These are phyloP conservation scores for Mesorhabditis spiculigera DNA, from an alignment of 2,888 invertebrate genomes.

Conservation along the genomic window DNA sequence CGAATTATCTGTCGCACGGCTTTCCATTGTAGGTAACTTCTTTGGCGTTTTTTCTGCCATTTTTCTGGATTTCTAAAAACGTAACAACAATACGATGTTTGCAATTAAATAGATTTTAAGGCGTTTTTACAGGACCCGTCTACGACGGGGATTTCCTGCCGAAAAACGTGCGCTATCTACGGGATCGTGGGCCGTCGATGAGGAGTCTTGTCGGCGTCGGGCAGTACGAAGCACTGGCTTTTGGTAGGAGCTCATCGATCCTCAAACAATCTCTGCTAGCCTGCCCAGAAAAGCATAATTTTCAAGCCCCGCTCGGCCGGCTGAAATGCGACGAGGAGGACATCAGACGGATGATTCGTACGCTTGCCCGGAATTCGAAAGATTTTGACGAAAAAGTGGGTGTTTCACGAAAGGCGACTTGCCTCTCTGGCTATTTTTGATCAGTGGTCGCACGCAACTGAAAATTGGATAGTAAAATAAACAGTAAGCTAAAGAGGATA, in stretches of 20 bases:
- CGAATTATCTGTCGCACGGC: too few relatives aligned
- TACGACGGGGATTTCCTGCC: constrained; percentile 54
- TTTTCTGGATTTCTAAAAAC: too few relatives aligned
- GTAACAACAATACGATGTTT: too few relatives aligned
- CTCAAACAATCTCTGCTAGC: too few relatives aligned
- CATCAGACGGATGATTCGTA: background rate
- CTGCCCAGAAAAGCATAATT: too few relatives aligned
- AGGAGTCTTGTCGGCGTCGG: constrained; percentile 46
- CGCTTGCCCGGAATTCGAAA: background rate
- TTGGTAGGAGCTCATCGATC: constrained; percentile 24
- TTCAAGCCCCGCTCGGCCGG: background rate
- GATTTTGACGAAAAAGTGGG: background rate
- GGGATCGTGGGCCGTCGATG: constrained; percentile 36
- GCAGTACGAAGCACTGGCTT: constrained; percentile 50
- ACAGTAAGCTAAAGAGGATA: too few relatives aligned
- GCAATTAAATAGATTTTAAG: background rate
- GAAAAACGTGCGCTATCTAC: constrained; percentile 20
- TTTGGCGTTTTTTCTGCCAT: too few relatives aligned
- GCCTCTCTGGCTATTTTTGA: too few relatives aligned
- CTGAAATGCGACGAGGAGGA: background rate
- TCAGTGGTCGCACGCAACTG: too few relatives aligned
- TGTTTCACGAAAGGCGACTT: too few relatives aligned
- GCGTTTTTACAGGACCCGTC: constrained; percentile 33
- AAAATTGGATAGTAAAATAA: too few relatives aligned
- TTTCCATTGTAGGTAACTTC: too few relatives aligned